Base-by-base conservation (phyloP, 2,113 vertebrate species). In the Pterocles orientalis region DNA sequence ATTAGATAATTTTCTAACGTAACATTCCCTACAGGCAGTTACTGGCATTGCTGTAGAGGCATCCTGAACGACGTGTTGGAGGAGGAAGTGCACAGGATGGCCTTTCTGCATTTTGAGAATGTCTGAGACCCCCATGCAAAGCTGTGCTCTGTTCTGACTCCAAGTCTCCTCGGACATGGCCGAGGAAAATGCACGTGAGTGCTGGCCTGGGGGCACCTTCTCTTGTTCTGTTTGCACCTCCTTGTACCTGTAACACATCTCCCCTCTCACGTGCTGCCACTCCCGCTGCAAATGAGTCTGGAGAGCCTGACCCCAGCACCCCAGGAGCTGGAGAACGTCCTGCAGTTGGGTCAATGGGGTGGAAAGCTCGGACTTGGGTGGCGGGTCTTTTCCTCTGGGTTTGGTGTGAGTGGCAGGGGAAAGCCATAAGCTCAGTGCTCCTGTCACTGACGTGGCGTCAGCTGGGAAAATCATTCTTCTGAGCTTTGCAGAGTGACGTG, bases 11-110 rank as follows among this genome's bases (percentile, higher is more conserved):
- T 91, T 84, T 97, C 86, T 96, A 90, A 86, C 72, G 6, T 95
- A 79, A 96, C 93, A n/a, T 96, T 96, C 95, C 95, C 95, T 95
- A 91, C 88, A 92, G 94, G 95, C 94, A 86, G 94, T 88, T 83
- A 78, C 93, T 96, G 96, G 95, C 92, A 95, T 95, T 97, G 95
- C 93, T 86, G 88, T 91, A 96, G 95, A 93, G 91, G 57, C 88
- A 61, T 92, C 92, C 82, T 90, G 93, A 90, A 51, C 53, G 39
- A 28, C 80, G 60, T 75, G 92, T 86, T 94, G 95, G 95, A 91
- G 83, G 94, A 92, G 88, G 91, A 93, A 81, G 83, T 92, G 76
- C 92, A 54, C 83, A 88, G 92, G 62, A 94, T 90, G 71, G 57
- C 86, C 92, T 77, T 72, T 95, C 94, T 76, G 68, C 88, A 86